Conservation (phyloP, 2,888 invertebrate species). For the Phaedon cochleariae region DNA sequence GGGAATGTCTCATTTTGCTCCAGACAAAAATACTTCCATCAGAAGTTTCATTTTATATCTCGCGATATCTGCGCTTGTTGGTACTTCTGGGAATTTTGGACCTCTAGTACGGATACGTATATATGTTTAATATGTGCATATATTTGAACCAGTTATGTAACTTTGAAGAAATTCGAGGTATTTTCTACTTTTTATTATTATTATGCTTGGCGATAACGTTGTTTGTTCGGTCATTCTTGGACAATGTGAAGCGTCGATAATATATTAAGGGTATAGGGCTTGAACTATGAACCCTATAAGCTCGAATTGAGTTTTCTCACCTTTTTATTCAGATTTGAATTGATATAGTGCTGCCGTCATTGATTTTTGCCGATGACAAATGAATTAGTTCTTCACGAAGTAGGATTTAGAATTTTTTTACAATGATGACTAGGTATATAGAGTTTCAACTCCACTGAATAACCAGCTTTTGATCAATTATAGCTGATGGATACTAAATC, state of each 20-base stretch:
- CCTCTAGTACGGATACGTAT: conserved; percentile 33
- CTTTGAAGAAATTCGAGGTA: conserved; percentile 32
- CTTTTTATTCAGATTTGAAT: too few species aligned
- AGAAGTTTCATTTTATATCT: conserved; percentile 53
- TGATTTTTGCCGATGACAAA: too few species aligned
- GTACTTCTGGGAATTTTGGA: conserved; percentile 40
- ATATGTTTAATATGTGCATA: conserved; percentile 8
- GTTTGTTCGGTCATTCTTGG: conserved; percentile 5
- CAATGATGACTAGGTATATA: too few species aligned
- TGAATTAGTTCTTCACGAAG: too few species aligned
- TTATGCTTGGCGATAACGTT: conserved; percentile 7
- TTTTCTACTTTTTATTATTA: conserved; percentile 21
- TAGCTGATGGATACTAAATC: too few species aligned
- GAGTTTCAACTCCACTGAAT: too few species aligned
- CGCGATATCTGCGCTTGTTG: conserved; percentile 46
- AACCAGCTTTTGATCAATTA: too few species aligned
- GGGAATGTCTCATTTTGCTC: conserved; percentile 58
- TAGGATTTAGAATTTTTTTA: too few species aligned
- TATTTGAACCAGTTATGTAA: conserved; percentile 28
- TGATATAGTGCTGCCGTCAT: too few species aligned
- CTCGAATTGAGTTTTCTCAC: too few species aligned
- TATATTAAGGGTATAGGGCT: neutral
- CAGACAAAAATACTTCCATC: conserved; percentile 56
- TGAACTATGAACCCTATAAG: too few species aligned
- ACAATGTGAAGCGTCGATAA: neutral